Evolutionary conservation across 2,888 invertebrate genomes (phyloP).

Genomic region (Nemapogon koenigi): DNA sequence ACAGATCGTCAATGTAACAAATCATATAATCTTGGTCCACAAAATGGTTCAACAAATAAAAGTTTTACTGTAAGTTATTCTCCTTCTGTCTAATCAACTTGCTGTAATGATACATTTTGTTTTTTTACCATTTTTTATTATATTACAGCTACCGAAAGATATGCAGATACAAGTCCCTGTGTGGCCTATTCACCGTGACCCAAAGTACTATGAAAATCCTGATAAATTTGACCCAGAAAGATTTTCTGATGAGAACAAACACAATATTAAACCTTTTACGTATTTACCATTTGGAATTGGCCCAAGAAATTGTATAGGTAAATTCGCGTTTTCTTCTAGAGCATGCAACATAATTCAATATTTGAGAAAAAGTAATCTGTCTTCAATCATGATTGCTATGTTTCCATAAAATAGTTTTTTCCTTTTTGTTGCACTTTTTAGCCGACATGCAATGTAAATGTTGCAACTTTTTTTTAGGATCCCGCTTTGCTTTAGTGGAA

Average conservation of each 20-base stretch:
- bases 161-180: conserved; percentile 21
- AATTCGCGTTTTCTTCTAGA: too few species aligned
- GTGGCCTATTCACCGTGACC: conserved; percentile 44
- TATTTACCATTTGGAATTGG: conserved; percentile 50
- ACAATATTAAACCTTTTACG: conserved; percentile 33
- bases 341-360: too few species aligned
- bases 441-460: too few species aligned
- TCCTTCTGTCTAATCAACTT: not conserved
- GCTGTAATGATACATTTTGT: not conserved
- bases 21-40: conserved; percentile 36
- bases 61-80: conserved; percentile 21
- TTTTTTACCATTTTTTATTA: not conserved
- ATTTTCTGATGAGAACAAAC: conserved; percentile 29
- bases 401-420: too few species aligned
- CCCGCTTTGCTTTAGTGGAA: conserved; percentile 6
- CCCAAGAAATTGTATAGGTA: conserved; percentile 49
- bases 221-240: conserved; percentile 27
- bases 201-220: conserved; percentile 38
- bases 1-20: conserved; percentile 49
- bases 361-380: too few species aligned
- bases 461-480: conserved; percentile 4
- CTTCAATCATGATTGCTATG: too few species aligned
- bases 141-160: conserved; percentile 2
- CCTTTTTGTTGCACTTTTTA: too few species aligned
- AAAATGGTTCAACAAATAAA: conserved; percentile 18